Percentiles rank a stretch among this genome's conserved stretches.
Conservation (phyloP, 2,888 invertebrate genomes). For the Morpho deidamia region DNA sequence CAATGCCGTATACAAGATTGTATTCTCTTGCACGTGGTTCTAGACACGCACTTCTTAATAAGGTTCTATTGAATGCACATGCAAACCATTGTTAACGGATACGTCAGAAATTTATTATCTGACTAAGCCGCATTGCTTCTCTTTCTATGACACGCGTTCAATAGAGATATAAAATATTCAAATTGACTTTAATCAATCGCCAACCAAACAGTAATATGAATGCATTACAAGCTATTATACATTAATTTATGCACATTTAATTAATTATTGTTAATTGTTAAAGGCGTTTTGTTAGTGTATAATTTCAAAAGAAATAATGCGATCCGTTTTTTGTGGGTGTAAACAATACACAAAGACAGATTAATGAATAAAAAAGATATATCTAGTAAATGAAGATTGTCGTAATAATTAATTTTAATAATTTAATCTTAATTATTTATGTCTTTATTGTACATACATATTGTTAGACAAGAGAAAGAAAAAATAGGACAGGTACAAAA, state of each 20-base stretch:
- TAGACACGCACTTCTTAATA: constrained; percentile 31
- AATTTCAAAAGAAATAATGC: too few relatives aligned
- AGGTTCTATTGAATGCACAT: constrained; percentile 38
- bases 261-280: neutral
- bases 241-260: neutral
- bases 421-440: too few relatives aligned
- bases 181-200: constrained; percentile 12
- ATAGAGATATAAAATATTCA: constrained; percentile 30
- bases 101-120: constrained; percentile 13
- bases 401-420: too few relatives aligned
- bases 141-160: constrained; percentile 6
- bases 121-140: constrained; percentile 8
- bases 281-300: too few relatives aligned
- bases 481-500: too few relatives aligned
- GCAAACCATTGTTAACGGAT: constrained; percentile 22
- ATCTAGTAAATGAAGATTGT: too few relatives aligned
- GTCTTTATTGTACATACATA: too few relatives aligned
- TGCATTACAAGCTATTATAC: neutral
- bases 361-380: too few relatives aligned
- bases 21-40: constrained; percentile 20
- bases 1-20: too few relatives aligned
- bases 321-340: too few relatives aligned
- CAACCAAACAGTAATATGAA: neutral
- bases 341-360: too few relatives aligned
- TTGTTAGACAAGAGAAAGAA: too few relatives aligned